Evolutionary conservation across 2,888 invertebrate genomes (phyloP).

Genomic region (Tromatobia lineatoria): DNA sequence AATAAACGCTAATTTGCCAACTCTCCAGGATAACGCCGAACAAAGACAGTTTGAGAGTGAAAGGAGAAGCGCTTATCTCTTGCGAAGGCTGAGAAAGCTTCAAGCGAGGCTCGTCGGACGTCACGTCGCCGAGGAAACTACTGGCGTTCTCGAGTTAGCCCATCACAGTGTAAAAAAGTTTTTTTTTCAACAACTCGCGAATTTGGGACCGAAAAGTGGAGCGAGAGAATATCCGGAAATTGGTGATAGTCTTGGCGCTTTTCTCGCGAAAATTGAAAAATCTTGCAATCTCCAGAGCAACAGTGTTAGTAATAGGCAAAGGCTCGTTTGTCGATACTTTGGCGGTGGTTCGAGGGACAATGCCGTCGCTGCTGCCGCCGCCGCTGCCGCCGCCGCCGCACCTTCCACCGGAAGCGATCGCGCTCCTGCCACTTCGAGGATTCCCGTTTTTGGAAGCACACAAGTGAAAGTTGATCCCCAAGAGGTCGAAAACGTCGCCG

Average conservation of each 20-base stretch:
- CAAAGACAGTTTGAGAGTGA: constrained; percentile 89
- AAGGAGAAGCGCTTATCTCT: constrained; percentile 90
- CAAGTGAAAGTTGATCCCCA: constrained; percentile 82
- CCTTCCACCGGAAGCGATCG: constrained; percentile 40
- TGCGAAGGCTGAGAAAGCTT: constrained; percentile 91
- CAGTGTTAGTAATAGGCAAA: constrained; percentile 80
- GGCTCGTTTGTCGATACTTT: constrained; percentile 85
- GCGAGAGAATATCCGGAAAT: constrained; percentile 81
- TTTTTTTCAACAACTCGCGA: constrained; percentile 82
- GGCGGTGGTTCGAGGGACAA: constrained; percentile 86
- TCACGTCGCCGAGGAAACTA: constrained; percentile 92
- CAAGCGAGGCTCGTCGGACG: constrained; percentile 92
- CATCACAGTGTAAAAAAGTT: constrained; percentile 87
- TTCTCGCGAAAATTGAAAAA: constrained; percentile 83
- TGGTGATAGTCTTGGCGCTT: constrained; percentile 78
- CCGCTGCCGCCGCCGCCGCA: constrained; percentile 1
- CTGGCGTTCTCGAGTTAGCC: constrained; percentile 91
- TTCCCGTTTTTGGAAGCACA: constrained; percentile 81
- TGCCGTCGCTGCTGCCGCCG: constrained; percentile 54
- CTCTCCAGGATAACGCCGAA: constrained; percentile 78
- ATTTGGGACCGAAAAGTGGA: constrained; percentile 73
- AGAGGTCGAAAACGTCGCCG: constrained; percentile 91
- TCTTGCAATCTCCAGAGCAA: constrained; percentile 83
- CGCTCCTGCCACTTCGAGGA: constrained; percentile 73
- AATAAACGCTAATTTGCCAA: constrained; percentile 70